A percentile compares a stretch with the other conserved stretches of the same genome.
Conservation (phyloP, 2,888 invertebrate genomes). For the Molanna angustata region DNA sequence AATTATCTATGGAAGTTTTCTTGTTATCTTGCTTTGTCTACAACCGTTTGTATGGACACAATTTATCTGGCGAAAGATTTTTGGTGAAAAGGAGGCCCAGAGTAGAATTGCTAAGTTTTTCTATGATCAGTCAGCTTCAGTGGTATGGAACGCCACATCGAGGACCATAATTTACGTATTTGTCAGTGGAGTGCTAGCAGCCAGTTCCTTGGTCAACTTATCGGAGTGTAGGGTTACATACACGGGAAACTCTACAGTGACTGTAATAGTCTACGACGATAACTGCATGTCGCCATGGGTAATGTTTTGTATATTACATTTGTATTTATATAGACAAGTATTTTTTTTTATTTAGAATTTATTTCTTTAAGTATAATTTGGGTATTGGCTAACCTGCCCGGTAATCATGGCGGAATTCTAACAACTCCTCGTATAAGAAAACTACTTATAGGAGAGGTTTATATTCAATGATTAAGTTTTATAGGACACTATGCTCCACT, state of each 20-base stretch:
- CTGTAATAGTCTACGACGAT: slow-evolving; percentile 3
- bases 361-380: too few species aligned
- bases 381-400: too few species aligned
- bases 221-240: slow-evolving; percentile 43
- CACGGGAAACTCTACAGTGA: slow-evolving; percentile 39
- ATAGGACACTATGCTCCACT: too few species aligned
- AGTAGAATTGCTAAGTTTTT: slow-evolving; percentile 53
- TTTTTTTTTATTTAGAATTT: too few species aligned
- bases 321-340: not conserved
- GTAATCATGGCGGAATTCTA: too few species aligned
- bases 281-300: slow-evolving; percentile 55
- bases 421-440: too few species aligned
- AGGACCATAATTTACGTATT: slow-evolving; percentile 66
- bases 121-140: slow-evolving; percentile 58
- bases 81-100: slow-evolving; percentile 55
- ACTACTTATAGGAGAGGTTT: too few species aligned
- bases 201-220: slow-evolving; percentile 66
- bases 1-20: slow-evolving; percentile 46
- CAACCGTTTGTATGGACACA: slow-evolving; percentile 75
- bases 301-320: slow-evolving; percentile 28
- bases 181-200: slow-evolving; percentile 61
- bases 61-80: slow-evolving; percentile 60
- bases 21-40: slow-evolving; percentile 51
- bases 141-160: slow-evolving; percentile 61
- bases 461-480: too few species aligned